Evolutionary conservation across 2,888 invertebrate species (phyloP).

Genomic region (Plebejus anna): DNA sequence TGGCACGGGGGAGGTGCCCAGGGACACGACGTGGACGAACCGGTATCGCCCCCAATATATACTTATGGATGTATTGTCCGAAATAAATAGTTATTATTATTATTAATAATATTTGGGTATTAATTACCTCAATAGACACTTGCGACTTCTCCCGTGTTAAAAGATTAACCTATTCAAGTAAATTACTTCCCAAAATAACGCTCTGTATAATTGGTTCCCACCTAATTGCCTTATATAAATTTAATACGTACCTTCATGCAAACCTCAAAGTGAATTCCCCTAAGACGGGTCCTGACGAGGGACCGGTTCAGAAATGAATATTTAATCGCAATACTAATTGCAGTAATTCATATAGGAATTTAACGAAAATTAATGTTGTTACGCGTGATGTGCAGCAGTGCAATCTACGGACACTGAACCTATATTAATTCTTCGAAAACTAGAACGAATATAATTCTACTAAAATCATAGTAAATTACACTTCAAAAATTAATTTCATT

Average conservation of each 20-base stretch:
- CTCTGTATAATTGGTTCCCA: constrained; percentile 2
- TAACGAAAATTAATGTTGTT: background rate
- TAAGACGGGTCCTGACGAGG: constrained; percentile 19
- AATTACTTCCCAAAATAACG: background rate
- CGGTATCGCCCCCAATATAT: too few relatives aligned
- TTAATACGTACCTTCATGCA: constrained; percentile 7
- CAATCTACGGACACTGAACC: background rate
- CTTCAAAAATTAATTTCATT: background rate
- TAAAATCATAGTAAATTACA: background rate
- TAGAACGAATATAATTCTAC: background rate
- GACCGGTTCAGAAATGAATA: constrained; percentile 20
- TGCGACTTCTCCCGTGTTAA: background rate
- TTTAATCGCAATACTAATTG: constrained; percentile 18
- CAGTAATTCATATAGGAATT: background rate
- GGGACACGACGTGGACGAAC: too few relatives aligned
- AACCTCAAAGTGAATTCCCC: constrained; percentile 24
- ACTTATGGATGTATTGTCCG: too few relatives aligned
- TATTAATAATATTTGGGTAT: background rate
- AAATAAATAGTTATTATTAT: too few relatives aligned
- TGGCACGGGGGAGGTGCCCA: too few relatives aligned
- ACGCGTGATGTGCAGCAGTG: background rate
- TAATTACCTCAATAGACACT: background rate
- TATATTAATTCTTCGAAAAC: background rate
- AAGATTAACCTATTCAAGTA: background rate
- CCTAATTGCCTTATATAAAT: constrained; percentile 23